Evolutionary conservation across 2,113 vertebrate genomes (phyloP), one percentile per base, ranked within the genome.

Genomic region (Archocentrus centrarchus): DNA sequence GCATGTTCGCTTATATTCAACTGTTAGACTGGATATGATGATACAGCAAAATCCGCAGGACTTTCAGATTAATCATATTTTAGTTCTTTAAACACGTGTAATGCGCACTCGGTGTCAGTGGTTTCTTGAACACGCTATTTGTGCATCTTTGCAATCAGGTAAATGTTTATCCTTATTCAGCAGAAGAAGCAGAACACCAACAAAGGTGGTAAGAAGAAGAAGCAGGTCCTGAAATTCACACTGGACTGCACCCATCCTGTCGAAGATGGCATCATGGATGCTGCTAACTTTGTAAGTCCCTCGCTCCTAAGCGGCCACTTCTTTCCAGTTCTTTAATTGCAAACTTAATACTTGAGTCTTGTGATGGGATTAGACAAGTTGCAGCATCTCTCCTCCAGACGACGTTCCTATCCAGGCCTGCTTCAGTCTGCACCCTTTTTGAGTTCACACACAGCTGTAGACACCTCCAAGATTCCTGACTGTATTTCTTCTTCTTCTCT

Each of bases 261-360:
- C 2, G 98, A 99, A 93, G 98, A 99, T 94, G 98, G 98, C 20
- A 99, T 99, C 94, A 99, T 99, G 98, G 98, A 99, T 7, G 98
- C 98, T 14, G 98, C 97, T 81, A 99, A 99, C 92, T 99, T 99
- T 53, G 98, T 99, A 81, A 89, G 91, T 87, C 1, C 24, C 20
- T 2, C 37, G 9, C 4, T 35, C 24, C 7, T 10, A 41, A 20
- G 3, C 37, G 61, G 37, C 32, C 27, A 61, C 15, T 8, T 57
- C 57, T 50, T 57, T 20, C 27, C 1, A 4, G 11, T 32, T 50
- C 32, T 47, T 79, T 50, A 32, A n/a, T 53, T 53, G 20, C 44
- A 18, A 32, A 17, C 20, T 70, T 30, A 20, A 53, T 47, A 73
- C 66, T 73, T n/a, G 30, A 70, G 24, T 50, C 24, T 13, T 50